Base-by-base conservation (phyloP, 2,797 vertebrate genomes). In the Danio jaintianensis region DNA sequence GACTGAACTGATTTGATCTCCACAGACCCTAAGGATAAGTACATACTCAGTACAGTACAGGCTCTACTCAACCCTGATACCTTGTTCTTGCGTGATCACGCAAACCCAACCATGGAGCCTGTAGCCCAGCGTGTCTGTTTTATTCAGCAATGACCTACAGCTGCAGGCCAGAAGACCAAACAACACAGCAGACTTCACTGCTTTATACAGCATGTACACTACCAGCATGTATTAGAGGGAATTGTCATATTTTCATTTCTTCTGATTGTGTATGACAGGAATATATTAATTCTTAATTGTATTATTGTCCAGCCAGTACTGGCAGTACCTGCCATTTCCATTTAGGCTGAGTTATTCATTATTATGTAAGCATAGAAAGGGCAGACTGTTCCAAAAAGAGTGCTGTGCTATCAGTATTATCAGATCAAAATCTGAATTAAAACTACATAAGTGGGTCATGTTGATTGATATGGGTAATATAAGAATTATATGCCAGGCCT, bases 121-220 rank as follows among this genome's bases (percentile, higher is more conserved):
- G 29, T 38, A 47, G 45, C 18, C 20, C 36, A 50, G 76, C 16
- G 64, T 68, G 81, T 79, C 64, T 78, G 74, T 66, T 59, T 74
- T 79, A 61, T 64, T 78, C 71, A 52, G 58, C 81, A 75, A 45
- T 90, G 91, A 91, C 93, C 90, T 82, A 91, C 79, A 89, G 85
- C 92, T 86, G 82, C 78, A 75, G 72, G 87, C 89, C 83, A 36
- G 12, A 48, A 12, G 75, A 70, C 36, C 64, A 52, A 11, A 12
- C 63, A 83, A 73, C 38, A 56, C 56, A 53, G 15, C 68, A 71
- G 50, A 75, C 61, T 47, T 29, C 62, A 80, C 0, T 2, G 29
- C 45, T 52, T 75, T 13, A 58, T 5, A 11, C 40, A 15, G 29
- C 45, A 64, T 29, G 9, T 2, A n/a, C 6, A 16, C 1, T 45